Base-by-base conservation (phyloP, 2,797 vertebrate species). In the Xiphophorus birchmanni region DNA sequence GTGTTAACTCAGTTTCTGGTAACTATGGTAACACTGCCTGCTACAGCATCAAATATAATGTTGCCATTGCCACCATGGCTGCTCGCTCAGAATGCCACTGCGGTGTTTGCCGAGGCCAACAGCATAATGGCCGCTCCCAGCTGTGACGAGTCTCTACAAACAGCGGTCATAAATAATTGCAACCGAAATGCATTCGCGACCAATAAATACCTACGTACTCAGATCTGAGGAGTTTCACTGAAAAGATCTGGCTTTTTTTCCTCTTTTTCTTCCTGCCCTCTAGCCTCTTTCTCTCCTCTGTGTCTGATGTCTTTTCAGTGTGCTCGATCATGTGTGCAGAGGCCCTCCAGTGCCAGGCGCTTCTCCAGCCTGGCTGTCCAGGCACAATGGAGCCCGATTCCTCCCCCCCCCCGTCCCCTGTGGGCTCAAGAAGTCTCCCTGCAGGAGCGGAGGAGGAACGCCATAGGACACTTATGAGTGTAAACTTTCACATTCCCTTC, bases 291-390 rank as follows among this genome's bases (percentile, higher is more conserved):
- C 90, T 91, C 90, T 89, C 92, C 91, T 95, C 93, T 86, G 91
- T 93, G 78, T 90, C 88, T 96, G 95, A 96, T 93, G 83, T 92
- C 94, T 91, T 96, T 97, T 97, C 95, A 96, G 91, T 74, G 74
- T 95, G 96, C 90, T 95, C 95, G 80, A 91, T 95, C 96, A 96
- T 96, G 95, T 96, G 95, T 95, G 93, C 82, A 83, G 76, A 84
- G 93, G 94, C 94, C 94, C 95, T 95, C 93, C 90, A 86, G 76
- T 90, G 91, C 92, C 89, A 90, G 89, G 87, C 88, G 74, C 90
- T 91, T 85, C 85, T 90, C 79, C 73, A 84, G 88, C 84, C 87
- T 75, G 82, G 82, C 84, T 91, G 81, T 88, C 84, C 88, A 69
- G 69, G 85, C 90, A 96, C 96, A 96, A 96, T 93, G 86, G 93